Evolutionary conservation across 2,113 vertebrate genomes (phyloP), one percentile per base, ranked within the genome.

Genomic region (Glareola pratincola): DNA sequence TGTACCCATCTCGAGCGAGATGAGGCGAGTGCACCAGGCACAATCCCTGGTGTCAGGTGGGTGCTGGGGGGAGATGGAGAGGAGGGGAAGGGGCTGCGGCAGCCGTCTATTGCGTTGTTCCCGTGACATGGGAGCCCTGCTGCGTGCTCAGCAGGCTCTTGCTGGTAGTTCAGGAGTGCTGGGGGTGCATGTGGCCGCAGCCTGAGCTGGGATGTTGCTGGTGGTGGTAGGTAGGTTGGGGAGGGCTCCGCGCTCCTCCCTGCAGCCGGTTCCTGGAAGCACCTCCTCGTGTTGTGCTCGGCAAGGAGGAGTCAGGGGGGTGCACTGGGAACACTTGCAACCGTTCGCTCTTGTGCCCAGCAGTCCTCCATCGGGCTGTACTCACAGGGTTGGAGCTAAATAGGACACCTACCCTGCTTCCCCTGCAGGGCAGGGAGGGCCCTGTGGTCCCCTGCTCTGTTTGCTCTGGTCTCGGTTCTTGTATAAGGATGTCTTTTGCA

Each of bases 11-110:
- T 72, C 0, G 0, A 19, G 27, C 85, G 75, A 88, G 66, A 43
- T 88, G 30, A 45, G 45, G 14, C 43, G 22, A 68, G 24, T 0
- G 3, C 34, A 68, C 11, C 1, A 27, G 59, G 43, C 5, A 0
- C 47, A 71, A 59, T 12, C 36, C 32, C 51, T 71, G 77, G 17
- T 84, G 26, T 59, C 6, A 66, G 16, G 8, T 63, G 37, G 37
- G 11, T 78, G 77, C 45, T 2, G 4, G 54, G 17, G 16, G 20
- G n/a, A 57, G 74, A 30, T 32, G 57, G 51, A 60, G 47, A 68
- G 34, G 34, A 74, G 14, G 19, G 41, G 24, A 45, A 39, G 59
- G 64, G 56, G 29, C 62, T 53, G 34, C 2, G 4, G 54, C n/a
- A 26, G 22, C 12, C 29, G 19, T 36, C 34, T 79, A 0, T 15